Conservation (phyloP, 2,888 invertebrate genomes). For the Xanthorhoe spadicearia region DNA sequence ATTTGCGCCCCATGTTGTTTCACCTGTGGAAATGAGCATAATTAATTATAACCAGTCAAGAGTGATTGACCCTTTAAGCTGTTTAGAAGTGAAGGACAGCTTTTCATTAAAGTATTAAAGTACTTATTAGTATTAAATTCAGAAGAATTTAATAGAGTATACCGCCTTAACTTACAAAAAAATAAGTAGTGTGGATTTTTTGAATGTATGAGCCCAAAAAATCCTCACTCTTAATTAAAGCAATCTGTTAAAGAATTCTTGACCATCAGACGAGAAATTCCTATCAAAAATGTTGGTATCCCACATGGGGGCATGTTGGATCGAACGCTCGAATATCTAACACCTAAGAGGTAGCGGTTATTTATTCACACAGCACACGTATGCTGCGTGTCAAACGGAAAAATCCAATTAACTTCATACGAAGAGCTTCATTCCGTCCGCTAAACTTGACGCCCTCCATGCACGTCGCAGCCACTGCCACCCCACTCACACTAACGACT, state of each 20-base stretch:
- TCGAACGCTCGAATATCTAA: conserved; percentile 57
- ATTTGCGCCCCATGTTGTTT: conserved; percentile 55
- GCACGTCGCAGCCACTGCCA: conserved; percentile 37
- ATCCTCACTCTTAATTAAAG: neutral
- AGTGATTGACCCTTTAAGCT: conserved; percentile 16
- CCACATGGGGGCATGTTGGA: conserved; percentile 47
- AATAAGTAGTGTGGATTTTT: no score
- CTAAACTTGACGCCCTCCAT: conserved; percentile 57
- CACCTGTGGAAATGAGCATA: conserved; percentile 61
- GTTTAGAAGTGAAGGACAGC: neutral
- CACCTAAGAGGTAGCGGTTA: conserved; percentile 57
- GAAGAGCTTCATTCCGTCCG: conserved; percentile 69
- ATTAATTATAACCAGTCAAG: conserved; percentile 49
- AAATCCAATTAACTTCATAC: conserved; percentile 82
- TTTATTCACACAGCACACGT: conserved; percentile 76
- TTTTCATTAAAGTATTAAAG: conserved; percentile 5
- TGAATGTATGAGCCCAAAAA: no score
- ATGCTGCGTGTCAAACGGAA: conserved; percentile 75
- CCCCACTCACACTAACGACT: conserved; percentile 69
- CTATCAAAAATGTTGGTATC: conserved; percentile 28
- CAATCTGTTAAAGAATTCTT: neutral
- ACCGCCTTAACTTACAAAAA: neutral
- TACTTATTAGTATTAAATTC: no score
- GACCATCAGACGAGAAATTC: conserved; percentile 21
- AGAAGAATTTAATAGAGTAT: no score